Percentiles rank a stretch among this genome's conserved stretches.
Conservation (phyloP, 2,797 vertebrate species). For the Buceros bicornis region DNA sequence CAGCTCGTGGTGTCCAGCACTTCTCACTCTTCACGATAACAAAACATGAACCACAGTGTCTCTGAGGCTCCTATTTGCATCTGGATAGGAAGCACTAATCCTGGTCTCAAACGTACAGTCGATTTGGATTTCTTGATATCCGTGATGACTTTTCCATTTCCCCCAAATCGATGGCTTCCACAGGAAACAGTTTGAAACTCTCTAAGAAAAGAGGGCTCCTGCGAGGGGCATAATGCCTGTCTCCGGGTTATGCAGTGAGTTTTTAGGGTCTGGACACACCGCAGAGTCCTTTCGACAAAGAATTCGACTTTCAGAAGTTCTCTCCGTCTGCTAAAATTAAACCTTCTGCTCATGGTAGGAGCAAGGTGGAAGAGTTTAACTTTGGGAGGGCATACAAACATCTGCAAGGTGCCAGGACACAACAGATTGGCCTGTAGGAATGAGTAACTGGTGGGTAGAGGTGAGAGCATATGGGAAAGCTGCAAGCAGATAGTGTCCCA, state of each 20-base stretch:
- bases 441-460: background rate
- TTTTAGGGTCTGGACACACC: background rate
- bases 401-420: background rate
- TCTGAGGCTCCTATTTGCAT: background rate
- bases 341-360: background rate
- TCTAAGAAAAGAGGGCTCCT: background rate
- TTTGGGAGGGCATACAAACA: background rate
- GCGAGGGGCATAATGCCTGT: background rate
- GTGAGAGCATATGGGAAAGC: background rate
- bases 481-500: background rate
- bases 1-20: background rate
- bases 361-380: background rate
- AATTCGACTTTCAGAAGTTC: background rate
- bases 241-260: background rate
- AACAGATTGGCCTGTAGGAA: background rate
- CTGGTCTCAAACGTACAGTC: background rate
- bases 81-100: background rate
- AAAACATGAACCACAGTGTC: background rate
- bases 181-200: background rate
- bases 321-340: background rate
- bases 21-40: background rate
- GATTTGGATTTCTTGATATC: background rate
- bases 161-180: background rate
- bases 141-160: background rate
- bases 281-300: background rate